Conservation (phyloP, 1,140 invertebrate genomes). For the Bombus confusus region DNA sequence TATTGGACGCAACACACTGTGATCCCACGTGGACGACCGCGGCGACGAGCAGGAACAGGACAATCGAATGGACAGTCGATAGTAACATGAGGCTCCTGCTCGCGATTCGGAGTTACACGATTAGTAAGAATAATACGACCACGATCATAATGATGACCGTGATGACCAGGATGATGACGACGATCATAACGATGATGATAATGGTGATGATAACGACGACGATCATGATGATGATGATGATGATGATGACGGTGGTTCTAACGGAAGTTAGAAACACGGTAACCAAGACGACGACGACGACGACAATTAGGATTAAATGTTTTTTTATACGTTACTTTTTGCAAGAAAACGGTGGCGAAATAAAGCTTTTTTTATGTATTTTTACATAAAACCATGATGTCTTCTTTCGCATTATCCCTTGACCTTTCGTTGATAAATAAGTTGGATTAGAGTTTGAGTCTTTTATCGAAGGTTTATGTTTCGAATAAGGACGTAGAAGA, state of each 20-base stretch:
- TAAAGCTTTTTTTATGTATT: constrained; percentile 83
- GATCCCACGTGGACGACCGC: constrained; percentile 51
- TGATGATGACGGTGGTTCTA: constrained; percentile 52
- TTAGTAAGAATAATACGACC: constrained; percentile 16
- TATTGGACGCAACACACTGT: constrained; percentile 47
- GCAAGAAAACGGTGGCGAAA: constrained; percentile 84
- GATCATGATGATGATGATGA: constrained; percentile 35
- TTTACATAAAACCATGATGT: constrained; percentile 77
- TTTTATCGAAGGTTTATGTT: neutral
- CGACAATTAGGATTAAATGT: constrained; percentile 61
- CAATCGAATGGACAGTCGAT: constrained; percentile 43
- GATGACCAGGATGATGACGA: constrained; percentile 52
- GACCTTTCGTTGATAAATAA: no score
- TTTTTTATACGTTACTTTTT: constrained; percentile 81
- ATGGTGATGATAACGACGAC: constrained; percentile 28
- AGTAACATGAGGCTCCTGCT: constrained; percentile 14
- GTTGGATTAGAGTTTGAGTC: neutral
- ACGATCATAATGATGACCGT: constrained; percentile 40
- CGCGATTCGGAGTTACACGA: constrained; percentile 28
- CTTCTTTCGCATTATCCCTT: neutral
- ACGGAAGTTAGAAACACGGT: constrained; percentile 65
- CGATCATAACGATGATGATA: constrained; percentile 40
- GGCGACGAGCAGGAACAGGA: constrained; percentile 40
- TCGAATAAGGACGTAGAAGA: neutral
- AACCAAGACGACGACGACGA: constrained; percentile 48